Evolutionary conservation across 2,888 invertebrate genomes (phyloP).

Genomic region (Drosophila longiperda): DNA sequence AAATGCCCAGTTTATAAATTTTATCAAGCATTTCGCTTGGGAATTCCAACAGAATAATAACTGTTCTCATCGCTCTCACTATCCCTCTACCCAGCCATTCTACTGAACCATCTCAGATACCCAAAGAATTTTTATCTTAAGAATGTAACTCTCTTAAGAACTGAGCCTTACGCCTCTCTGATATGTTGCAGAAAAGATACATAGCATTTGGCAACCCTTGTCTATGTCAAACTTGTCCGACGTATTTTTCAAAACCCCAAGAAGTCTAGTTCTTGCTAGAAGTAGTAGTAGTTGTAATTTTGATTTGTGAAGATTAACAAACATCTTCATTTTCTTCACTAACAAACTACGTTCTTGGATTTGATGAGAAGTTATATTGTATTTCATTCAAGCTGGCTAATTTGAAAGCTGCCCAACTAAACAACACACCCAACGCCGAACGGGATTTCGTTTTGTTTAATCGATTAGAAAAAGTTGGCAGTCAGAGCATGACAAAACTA

Average conservation of each 20-base stretch:
- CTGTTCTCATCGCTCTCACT: too few relatives aligned
- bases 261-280: slow-evolving; percentile 90
- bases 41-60: neutral
- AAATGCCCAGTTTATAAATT: neutral
- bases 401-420: slow-evolving; percentile 63
- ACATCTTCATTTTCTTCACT: slow-evolving; percentile 27
- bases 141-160: slow-evolving; percentile 85
- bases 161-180: slow-evolving; percentile 87
- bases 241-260: slow-evolving; percentile 29
- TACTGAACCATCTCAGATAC: slow-evolving; percentile 86
- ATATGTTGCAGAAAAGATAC: slow-evolving; percentile 89
- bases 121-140: neutral
- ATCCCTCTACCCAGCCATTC: slow-evolving; percentile 49
- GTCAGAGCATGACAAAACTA: slow-evolving; percentile 94
- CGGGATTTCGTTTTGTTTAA: slow-evolving; percentile 93
- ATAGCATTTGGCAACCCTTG: slow-evolving; percentile 82
- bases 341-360: slow-evolving; percentile 38
- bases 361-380: slow-evolving; percentile 19
- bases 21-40: neutral
- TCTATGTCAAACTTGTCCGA: slow-evolving; percentile 92
- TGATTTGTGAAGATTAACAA: neutral
- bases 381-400: slow-evolving; percentile 62
- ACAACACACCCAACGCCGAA: slow-evolving; percentile 80
- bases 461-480: slow-evolving; percentile 95
- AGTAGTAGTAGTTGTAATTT: slow-evolving; percentile 92